Evolutionary conservation across 2,113 vertebrate species (phyloP), one percentile per base, ranked within the genome.

Genomic region (Zosterops hypoxanthus): DNA sequence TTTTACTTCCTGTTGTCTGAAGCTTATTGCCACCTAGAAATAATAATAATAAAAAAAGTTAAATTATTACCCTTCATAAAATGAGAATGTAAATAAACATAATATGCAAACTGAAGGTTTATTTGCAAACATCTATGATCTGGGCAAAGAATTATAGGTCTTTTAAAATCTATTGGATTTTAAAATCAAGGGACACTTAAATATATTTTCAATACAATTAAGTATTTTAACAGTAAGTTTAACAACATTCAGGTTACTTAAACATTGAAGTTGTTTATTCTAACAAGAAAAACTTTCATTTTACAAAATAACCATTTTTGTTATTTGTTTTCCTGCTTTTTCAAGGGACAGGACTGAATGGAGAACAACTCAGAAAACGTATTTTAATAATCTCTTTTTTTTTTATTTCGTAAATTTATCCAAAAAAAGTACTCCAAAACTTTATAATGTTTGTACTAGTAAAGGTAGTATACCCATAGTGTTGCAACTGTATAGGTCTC

Each of bases 11-110:
- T 50, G 99, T 99, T 64, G 98, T 99, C 94, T 99, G 99, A 39
- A 99, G 97, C 78, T 99, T 99, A 97, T 98, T 99, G 59, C 99
- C 99, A 95, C 99, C 99, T 99, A 96, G 17, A 92, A 86, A 91
- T 77, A 8, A 82, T 39, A 39, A 39, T 36, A 11, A 39, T n/a
- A 86, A 53, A 63, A 61, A 39, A 68, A 73, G 19, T 66, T 86
- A 77, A 93, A 79, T 82, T 17, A 20, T 87, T 87, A 94, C 39
- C 25, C 84, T 94, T 71, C 17, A 73, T 88, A 90, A 68, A 59
- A 61, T 47, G 17, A 81, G 31, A 47, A 61, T 21, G 6, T 4
- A 8, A 79, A 56, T 78, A 71, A n/a, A 68, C 2, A 78, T 15
- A 66, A 73, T 47, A 5, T 13, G 53, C n/a, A 93, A 89, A 78